Percentiles rank a stretch among this genome's conserved stretches.
phyloP scores from a whole-genome alignment of 1,140 invertebrate species.

The Laupala kohalensis region DNA sequence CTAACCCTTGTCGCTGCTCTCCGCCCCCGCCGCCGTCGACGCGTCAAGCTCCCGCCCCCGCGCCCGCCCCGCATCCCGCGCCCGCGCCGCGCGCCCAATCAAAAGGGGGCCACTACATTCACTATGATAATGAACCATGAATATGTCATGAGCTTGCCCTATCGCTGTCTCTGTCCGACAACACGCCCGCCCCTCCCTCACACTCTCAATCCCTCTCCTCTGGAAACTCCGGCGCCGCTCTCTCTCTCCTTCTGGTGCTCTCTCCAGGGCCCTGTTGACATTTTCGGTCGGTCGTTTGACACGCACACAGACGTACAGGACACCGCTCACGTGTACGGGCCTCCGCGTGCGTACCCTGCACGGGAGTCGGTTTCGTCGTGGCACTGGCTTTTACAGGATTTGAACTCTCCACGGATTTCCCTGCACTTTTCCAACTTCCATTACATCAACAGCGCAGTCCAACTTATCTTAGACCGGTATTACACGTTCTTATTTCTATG shows the following conservation, averaged over 20 bases:
- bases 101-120: slow-evolving; percentile 15
- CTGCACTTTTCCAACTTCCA: no score
- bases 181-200: not conserved
- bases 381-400: no score
- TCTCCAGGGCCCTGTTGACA: slow-evolving; percentile 15
- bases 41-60: no score
- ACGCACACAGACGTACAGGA: not conserved
- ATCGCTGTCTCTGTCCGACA: slow-evolving; percentile 2
- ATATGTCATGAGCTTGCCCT: slow-evolving; percentile 11
- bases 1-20: not conserved
- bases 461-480: no score
- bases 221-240: no score
- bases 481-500: no score
- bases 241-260: no score
- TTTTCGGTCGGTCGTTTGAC: slow-evolving; percentile 11
- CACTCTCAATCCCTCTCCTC: slow-evolving; percentile 1
- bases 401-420: no score
- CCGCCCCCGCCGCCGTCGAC: not conserved
- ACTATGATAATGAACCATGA: slow-evolving; percentile 18
- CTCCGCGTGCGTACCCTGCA: not conserved
- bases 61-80: not conserved
- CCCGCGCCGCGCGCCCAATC: slow-evolving; percentile 11
- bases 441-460: no score
- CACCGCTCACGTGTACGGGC: not conserved
- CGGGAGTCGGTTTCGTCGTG: no score